Evolutionary conservation across 1,140 invertebrate genomes (phyloP), one percentile per base, ranked within the genome.

Genomic region (Nebria ingens): DNA sequence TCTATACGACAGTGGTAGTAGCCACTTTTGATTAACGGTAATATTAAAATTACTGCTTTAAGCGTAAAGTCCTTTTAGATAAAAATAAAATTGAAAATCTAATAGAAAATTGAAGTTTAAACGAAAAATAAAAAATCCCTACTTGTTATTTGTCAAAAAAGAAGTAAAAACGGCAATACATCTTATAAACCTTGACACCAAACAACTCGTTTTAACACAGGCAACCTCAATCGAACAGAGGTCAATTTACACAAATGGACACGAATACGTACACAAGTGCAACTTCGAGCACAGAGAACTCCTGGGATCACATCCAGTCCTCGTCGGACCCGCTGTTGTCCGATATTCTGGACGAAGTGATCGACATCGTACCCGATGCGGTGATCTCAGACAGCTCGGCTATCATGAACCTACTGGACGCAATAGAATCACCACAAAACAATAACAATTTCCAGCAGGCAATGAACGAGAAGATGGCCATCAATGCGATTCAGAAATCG

Each of bases 401-500:
- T 50, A 71, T 76, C 61, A 69, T 73, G 56, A 76, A 73, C 64
- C 65, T 78, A 52, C 64, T 80, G 58, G 74, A 75, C 59, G 64
- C 62, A 20, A 72, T 73, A 3, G 73, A 71, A 64, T 67, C 70
- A 22, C 61, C 61, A 55, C 68, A 69, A 19, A 71, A 69, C 40
- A 62, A 22, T 52, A 69, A 62, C 58, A 65, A 64, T 60, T 68
- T 60, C 38, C 62, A 62, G 55, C 58, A 59, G 59, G 75, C 75
- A 29, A 69, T 81, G 60, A 84, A 84, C 61, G 88, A 91, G 63
- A 85, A 84, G 67, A 81, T 86, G 71, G 91, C 88, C 15, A 95
- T 96, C 53, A 89, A 85, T 65, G 88, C 83, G 9, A 97, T 97
- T 65, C 88, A 92, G 64, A 85, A 90, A 68, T 89, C 88, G 65